A percentile compares a stretch with the other conserved stretches of the same genome.
Conservation (phyloP, 2,888 invertebrate genomes). For the Nephrotoma flavescens region DNA sequence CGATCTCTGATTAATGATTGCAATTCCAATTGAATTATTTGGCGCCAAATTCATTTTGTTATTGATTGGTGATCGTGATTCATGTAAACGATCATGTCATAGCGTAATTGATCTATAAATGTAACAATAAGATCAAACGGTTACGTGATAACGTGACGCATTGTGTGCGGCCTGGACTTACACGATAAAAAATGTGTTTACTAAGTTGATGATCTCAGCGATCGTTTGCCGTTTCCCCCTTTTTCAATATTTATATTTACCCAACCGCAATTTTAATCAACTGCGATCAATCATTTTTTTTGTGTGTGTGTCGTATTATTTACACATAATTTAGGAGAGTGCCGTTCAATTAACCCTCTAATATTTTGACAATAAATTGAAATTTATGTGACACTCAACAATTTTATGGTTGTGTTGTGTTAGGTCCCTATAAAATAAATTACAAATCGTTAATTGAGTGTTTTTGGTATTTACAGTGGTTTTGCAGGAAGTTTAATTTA, state of each 20-base stretch:
- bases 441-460: neutral
- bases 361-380: neutral
- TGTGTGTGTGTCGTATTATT: neutral
- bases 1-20: neutral
- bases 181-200: neutral
- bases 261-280: neutral
- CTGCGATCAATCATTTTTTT: neutral
- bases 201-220: neutral
- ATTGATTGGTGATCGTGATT: neutral
- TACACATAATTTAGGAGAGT: neutral
- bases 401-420: neutral
- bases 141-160: too few relatives aligned
- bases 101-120: too few relatives aligned
- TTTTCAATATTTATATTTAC: neutral
- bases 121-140: too few relatives aligned
- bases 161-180: too few relatives aligned
- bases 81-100: too few relatives aligned
- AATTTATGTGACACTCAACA: neutral
- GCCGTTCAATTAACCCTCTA: neutral
- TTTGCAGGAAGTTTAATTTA: too few relatives aligned
- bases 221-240: neutral
- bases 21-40: neutral
- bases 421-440: neutral
- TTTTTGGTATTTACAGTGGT: too few relatives aligned
- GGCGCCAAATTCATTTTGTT: neutral